Percentiles rank a stretch among this genome's conserved stretches.
These are phyloP conservation scores for Apolygus lucorum DNA, from an alignment of 1,140 invertebrate genomes.

Conservation along the genomic window DNA sequence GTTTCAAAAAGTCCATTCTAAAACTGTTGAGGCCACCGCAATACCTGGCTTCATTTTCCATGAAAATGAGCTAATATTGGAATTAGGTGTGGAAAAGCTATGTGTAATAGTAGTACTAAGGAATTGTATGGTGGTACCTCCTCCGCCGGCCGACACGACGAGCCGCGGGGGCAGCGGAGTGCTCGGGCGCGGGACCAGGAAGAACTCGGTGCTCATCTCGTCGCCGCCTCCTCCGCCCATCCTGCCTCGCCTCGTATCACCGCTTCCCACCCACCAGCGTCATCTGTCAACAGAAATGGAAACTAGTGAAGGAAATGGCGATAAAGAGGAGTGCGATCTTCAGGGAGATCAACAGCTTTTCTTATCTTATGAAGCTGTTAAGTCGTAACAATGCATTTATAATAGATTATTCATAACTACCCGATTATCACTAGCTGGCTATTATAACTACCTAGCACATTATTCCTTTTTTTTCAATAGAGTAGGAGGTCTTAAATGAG, in stretches of 20 bases:
- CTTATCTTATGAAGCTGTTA: no score
- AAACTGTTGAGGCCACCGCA: no score
- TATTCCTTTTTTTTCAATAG: no score
- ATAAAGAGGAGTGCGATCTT: not conserved
- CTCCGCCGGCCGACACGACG: slow-evolving; percentile 5
- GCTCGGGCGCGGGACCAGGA: slow-evolving; percentile 30
- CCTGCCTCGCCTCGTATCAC: slow-evolving; percentile 10
- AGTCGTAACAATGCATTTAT: no score
- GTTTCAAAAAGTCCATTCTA: no score
- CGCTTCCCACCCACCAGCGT: not conserved
- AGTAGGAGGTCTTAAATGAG: no score
- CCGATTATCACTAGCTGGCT: no score
- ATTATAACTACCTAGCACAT: no score
- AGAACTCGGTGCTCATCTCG: slow-evolving; percentile 34
- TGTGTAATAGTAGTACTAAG: not conserved
- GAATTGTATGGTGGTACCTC: not conserved
- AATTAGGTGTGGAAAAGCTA: not conserved
- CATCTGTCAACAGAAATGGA: slow-evolving; percentile 3
- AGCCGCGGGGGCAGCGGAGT: slow-evolving; percentile 13
- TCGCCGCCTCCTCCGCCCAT: slow-evolving; percentile 26
- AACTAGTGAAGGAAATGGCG: not conserved
- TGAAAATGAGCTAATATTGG: no score
- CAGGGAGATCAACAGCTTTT: no score
- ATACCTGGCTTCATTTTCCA: no score
- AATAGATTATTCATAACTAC: no score